Evolutionary conservation across 1,140 invertebrate species (phyloP).

Genomic region (Diprion similis): DNA sequence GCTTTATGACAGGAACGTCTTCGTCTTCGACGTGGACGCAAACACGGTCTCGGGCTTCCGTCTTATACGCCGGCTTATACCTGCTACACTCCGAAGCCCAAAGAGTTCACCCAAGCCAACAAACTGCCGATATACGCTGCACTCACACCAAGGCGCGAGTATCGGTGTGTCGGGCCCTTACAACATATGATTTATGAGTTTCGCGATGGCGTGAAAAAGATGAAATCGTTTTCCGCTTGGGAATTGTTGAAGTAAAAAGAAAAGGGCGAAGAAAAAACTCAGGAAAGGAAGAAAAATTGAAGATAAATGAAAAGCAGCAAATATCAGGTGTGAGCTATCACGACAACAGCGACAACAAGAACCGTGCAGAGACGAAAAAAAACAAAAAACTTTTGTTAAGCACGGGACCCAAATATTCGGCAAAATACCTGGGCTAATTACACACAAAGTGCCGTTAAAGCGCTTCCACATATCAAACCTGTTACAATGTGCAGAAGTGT

Average conservation of each 20-base stretch:
- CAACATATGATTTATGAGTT: not conserved
- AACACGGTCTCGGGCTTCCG: not conserved
- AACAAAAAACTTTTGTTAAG: not conserved
- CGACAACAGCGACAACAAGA: too few relatives aligned
- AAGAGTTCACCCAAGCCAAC: not conserved
- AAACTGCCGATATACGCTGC: not conserved
- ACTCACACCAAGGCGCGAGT: too few relatives aligned
- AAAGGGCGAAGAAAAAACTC: too few relatives aligned
- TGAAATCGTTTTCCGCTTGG: too few relatives aligned
- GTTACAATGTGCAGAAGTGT: not conserved
- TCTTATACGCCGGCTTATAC: not conserved
- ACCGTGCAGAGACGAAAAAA: too few relatives aligned
- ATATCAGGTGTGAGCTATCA: too few relatives aligned
- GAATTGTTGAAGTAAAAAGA: too few relatives aligned
- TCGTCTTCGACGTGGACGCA: not conserved
- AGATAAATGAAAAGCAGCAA: too few relatives aligned
- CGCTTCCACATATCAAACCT: not conserved
- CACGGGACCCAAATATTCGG: not conserved
- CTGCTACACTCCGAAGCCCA: not conserved
- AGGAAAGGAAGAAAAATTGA: too few relatives aligned
- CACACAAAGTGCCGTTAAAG: not conserved
- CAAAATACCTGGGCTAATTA: not conserved
- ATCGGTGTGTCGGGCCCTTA: not conserved
- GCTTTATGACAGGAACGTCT: constrained; percentile 1
- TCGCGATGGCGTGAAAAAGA: too few relatives aligned